Evolutionary conservation across 2,888 invertebrate species (phyloP).

Genomic region (Tanypteryx hageni): DNA sequence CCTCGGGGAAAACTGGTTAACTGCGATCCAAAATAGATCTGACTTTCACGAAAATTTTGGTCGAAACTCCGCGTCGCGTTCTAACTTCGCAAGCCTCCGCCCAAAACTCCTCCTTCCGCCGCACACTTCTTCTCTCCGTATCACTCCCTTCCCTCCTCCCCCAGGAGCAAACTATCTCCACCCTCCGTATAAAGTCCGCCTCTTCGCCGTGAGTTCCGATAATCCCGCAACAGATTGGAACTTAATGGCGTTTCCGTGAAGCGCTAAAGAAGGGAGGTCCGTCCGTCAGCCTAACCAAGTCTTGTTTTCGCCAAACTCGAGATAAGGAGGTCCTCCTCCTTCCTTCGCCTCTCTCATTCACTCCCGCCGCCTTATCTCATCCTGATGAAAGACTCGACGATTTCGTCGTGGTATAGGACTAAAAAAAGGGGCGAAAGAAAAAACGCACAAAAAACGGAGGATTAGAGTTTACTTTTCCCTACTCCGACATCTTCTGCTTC

Average conservation of each 20-base stretch:
- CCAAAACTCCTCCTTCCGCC: neutral
- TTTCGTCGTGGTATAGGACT: neutral
- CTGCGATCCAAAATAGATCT: conserved; percentile 42
- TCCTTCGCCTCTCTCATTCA: neutral
- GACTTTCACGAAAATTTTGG: neutral
- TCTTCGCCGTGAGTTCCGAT: conserved; percentile 9
- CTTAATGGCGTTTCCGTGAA: conserved; percentile 58
- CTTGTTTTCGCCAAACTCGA: conserved; percentile 49
- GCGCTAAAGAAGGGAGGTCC: conserved; percentile 34
- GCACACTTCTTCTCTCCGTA: neutral
- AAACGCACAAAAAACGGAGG: neutral
- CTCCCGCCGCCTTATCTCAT: neutral
- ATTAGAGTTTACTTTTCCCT: neutral
- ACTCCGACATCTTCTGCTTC: neutral
- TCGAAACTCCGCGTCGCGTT: neutral
- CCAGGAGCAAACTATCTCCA: neutral
- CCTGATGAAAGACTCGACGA: conserved; percentile 1
- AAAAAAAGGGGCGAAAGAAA: neutral
- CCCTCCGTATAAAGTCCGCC: neutral
- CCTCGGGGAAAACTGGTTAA: neutral
- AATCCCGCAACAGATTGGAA: conserved; percentile 64
- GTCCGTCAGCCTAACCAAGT: conserved; percentile 35
- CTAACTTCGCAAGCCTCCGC: neutral
- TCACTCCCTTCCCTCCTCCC: neutral
- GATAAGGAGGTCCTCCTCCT: conserved; percentile 3